phyloP scores from a whole-genome alignment of 2,797 vertebrate species.

The Lates japonicus region DNA sequence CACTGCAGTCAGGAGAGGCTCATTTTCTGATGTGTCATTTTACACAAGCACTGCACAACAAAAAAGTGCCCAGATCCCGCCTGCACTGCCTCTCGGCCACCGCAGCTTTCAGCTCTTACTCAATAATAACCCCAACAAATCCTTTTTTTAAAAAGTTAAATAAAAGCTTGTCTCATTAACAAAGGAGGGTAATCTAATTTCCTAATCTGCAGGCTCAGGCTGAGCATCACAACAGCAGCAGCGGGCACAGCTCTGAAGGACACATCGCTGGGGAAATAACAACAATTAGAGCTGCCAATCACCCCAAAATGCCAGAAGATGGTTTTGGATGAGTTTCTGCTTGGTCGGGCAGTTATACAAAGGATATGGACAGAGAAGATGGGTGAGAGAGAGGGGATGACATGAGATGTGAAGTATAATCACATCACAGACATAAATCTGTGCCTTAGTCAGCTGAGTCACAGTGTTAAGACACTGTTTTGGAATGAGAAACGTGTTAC shows the following conservation, averaged over 20 bases:
- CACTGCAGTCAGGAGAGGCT: slow-evolving; percentile 46
- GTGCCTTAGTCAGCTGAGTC: slow-evolving; percentile 5
- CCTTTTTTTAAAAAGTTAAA: slow-evolving; percentile 43
- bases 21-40: slow-evolving; percentile 64
- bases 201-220: slow-evolving; percentile 47
- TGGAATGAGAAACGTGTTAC: neutral
- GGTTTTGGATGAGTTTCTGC: slow-evolving; percentile 57
- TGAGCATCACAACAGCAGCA: slow-evolving; percentile 32
- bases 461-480: neutral
- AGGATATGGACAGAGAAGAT: slow-evolving; percentile 18
- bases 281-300: slow-evolving; percentile 83
- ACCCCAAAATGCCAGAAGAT: slow-evolving; percentile 69
- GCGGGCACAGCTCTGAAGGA: slow-evolving; percentile 48
- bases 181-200: slow-evolving; percentile 51
- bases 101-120: neutral
- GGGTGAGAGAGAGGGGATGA: slow-evolving; percentile 29
- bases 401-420: slow-evolving; percentile 27
- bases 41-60: slow-evolving; percentile 34
- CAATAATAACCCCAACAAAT: slow-evolving; percentile 33
- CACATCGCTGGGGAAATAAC: slow-evolving; percentile 66
- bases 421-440: slow-evolving; percentile 39
- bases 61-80: neutral
- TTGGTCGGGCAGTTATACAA: slow-evolving; percentile 22
- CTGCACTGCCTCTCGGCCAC: slow-evolving; percentile 14
- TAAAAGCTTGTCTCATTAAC: slow-evolving; percentile 60